Percentiles rank a stretch among this genome's conserved stretches.
Evolutionary conservation across 2,797 vertebrate genomes (phyloP).

Genomic region (Pangasius djambal): DNA sequence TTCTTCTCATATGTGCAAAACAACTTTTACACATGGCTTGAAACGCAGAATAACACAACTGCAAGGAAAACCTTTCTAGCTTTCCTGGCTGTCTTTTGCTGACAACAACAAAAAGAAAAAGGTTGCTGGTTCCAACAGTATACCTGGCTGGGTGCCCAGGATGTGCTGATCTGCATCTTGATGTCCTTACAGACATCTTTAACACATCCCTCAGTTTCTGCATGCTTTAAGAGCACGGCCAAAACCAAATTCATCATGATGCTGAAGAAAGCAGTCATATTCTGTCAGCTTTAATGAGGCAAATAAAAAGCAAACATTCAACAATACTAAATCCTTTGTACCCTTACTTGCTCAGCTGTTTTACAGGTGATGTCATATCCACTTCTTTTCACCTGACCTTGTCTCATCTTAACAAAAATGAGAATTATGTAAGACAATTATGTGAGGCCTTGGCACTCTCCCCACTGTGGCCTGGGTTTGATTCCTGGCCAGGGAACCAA

Average conservation of each 20-base stretch:
- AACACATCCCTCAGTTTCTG: background rate
- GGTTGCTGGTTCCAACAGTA: background rate
- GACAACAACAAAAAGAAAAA: background rate
- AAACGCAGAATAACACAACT: constrained; percentile 6
- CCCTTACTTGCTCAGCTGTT: background rate
- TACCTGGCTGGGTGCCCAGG: background rate
- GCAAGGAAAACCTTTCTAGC: background rate
- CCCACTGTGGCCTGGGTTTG: no score
- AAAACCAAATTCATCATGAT: background rate
- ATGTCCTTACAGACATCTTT: background rate
- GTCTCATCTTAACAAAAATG: background rate
- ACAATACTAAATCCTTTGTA: background rate
- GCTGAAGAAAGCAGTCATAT: background rate
- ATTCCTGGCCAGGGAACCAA: no score
- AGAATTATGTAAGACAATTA: no score
- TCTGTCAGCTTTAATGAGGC: background rate
- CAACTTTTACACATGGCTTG: background rate
- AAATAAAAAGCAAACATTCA: background rate
- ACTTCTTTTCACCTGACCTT: background rate
- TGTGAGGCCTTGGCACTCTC: no score
- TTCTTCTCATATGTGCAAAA: background rate
- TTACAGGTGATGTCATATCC: background rate
- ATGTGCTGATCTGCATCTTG: background rate
- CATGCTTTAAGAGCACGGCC: background rate
- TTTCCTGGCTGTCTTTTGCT: background rate